Conservation (phyloP, 2,113 vertebrate genomes). For the Oplegnathus fasciatus region DNA sequence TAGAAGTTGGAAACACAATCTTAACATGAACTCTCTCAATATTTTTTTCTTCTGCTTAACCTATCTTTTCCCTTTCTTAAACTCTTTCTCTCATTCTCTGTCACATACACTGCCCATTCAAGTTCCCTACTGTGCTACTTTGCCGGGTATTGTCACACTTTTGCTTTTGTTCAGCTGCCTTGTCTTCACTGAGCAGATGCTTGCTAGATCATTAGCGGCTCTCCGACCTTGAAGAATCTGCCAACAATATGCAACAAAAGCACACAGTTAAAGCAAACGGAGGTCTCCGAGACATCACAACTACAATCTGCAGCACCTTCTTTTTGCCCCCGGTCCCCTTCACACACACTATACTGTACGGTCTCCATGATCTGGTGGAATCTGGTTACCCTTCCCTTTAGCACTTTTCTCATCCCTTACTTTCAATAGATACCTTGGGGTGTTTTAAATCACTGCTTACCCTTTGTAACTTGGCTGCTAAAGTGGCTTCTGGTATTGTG, state of each 20-base stretch:
- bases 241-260: neutral
- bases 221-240: neutral
- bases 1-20: neutral
- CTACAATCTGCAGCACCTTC: conserved; percentile 12
- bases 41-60: neutral
- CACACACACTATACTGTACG: neutral
- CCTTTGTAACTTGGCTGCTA: conserved; percentile 18
- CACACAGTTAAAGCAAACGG: neutral
- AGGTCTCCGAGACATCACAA: conserved; percentile 3
- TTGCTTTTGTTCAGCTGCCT: neutral
- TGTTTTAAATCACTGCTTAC: conserved; percentile 35
- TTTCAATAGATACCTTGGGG: conserved; percentile 12
- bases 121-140: neutral
- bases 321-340: neutral
- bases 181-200: conserved; percentile 21
- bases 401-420: conserved; percentile 10
- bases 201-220: neutral
- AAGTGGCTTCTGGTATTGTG: conserved; percentile 30
- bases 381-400: conserved; percentile 6
- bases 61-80: neutral
- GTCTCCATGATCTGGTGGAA: conserved; percentile 6
- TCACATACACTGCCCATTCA: neutral
- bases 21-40: neutral
- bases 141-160: neutral
- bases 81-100: neutral